Percentiles rank a stretch among this genome's conserved stretches.
Evolutionary conservation across 2,888 invertebrate genomes (phyloP).

Genomic region (Brassicogethes aeneus): DNA sequence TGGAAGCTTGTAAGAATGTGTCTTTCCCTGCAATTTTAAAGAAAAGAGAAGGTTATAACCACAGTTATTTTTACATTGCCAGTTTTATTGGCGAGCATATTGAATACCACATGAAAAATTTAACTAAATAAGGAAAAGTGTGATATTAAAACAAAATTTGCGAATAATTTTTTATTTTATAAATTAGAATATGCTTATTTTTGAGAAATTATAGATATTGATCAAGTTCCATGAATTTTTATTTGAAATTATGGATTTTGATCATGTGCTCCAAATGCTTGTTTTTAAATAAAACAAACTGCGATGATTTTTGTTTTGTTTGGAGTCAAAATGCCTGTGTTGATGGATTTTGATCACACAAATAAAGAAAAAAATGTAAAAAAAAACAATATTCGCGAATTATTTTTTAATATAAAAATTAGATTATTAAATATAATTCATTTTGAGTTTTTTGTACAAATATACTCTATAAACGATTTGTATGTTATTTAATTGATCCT

Average conservation of each 20-base stretch:
- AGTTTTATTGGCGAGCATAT: conserved; percentile 91
- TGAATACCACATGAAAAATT: conserved; percentile 74
- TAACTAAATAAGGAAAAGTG: conserved; percentile 46
- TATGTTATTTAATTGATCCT: conserved; percentile 41
- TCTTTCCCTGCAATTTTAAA: conserved; percentile 62
- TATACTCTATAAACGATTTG: background rate
- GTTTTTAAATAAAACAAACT: too few relatives aligned
- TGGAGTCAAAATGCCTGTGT: background rate
- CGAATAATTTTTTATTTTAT: too few relatives aligned
- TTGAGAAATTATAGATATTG: too few relatives aligned
- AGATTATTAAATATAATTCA: background rate
- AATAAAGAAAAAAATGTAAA: background rate
- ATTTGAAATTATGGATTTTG: too few relatives aligned
- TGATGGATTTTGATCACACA: too few relatives aligned
- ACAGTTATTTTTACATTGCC: conserved; percentile 88
- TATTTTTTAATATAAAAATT: background rate
- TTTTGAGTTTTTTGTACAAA: background rate
- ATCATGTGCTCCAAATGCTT: too few relatives aligned
- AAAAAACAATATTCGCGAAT: background rate
- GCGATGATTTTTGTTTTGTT: too few relatives aligned
- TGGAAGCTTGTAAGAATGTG: conserved; percentile 60
- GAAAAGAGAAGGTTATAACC: conserved; percentile 82
- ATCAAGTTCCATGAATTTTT: too few relatives aligned
- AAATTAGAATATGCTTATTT: too few relatives aligned
- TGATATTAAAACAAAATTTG: too few relatives aligned